phyloP scores from a whole-genome alignment of 2,113 vertebrate genomes.

The Anas platyrhynchos region DNA sequence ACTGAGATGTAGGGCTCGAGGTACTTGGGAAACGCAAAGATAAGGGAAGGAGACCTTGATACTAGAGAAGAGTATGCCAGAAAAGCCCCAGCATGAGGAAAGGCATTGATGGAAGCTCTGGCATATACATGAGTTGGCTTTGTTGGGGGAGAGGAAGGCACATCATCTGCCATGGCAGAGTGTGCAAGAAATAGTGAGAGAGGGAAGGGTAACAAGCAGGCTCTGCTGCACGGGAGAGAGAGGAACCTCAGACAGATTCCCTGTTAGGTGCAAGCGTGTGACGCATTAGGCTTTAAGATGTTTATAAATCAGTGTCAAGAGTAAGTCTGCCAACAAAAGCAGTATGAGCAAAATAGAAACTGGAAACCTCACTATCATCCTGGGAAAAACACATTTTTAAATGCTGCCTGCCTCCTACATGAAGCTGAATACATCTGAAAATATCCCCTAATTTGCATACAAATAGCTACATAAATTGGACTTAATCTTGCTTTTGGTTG shows the following conservation, averaged over 20 bases:
- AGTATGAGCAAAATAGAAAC: constrained; percentile 44
- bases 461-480: constrained; percentile 72
- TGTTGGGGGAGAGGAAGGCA: neutral
- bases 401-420: constrained; percentile 57
- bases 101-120: neutral
- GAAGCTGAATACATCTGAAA: constrained; percentile 62
- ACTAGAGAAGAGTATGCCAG: neutral
- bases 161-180: neutral
- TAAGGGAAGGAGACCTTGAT: neutral
- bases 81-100: neutral
- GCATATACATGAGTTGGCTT: neutral
- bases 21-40: neutral
- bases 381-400: constrained; percentile 52
- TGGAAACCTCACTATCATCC: neutral
- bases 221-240: neutral
- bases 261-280: neutral
- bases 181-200: neutral
- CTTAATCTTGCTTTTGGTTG: constrained; percentile 62
- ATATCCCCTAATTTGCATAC: constrained; percentile 71
- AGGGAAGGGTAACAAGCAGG: neutral
- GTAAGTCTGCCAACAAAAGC: constrained; percentile 39
- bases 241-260: neutral
- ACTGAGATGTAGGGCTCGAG: neutral
- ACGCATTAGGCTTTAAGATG: neutral
- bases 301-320: constrained; percentile 43